Base-by-base conservation (phyloP, 2,888 invertebrate species). In the Venusia cambrica region DNA sequence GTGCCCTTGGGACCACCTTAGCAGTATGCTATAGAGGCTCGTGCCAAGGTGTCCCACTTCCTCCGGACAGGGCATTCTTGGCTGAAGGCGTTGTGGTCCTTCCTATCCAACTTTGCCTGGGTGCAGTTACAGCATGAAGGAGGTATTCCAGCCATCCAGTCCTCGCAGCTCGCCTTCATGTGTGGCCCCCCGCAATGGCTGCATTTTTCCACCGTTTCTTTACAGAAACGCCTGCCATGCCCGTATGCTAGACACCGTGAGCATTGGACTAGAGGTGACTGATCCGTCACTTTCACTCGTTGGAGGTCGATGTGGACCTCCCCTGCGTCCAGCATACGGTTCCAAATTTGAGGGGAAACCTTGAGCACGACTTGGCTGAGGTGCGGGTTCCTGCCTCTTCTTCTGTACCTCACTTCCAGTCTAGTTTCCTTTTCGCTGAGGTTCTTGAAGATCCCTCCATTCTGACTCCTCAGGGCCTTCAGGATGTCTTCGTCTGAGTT, bases 61-160 rank as follows among this genome's bases (percentile, higher is more conserved):
- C n/a, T n/a, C n/a, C n/a, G n/a, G n/a, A n/a, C n/a, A n/a, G n/a
- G n/a, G n/a, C n/a, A n/a, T n/a, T n/a, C n/a, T n/a, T n/a, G n/a
- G n/a, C n/a, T n/a, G n/a, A n/a, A n/a, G n/a, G n/a, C n/a, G n/a
- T n/a, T n/a, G n/a, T n/a, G n/a, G n/a, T n/a, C n/a, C n/a, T n/a
- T n/a, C n/a, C n/a, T n/a, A n/a, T n/a, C n/a, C n/a, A n/a, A n/a
- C n/a, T 53, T 51, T 45, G 50, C 53, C 51, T 56, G 47, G 45
- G 56, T 52, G 51, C 45, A 48, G 54, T 53, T 54, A 13, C 17
- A 17, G 10, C 26, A 21, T 0, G n/a, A 1, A 0, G 27, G 31
- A 3, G 15, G 2, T n/a, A 13, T 13, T 4, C 13, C 31, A 2
- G 21, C 17, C 2, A 7, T 16, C 26, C 26, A 37, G 4, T 25